Evolutionary conservation across 2,113 vertebrate species (phyloP).

Genomic region (Spea bombifrons): DNA sequence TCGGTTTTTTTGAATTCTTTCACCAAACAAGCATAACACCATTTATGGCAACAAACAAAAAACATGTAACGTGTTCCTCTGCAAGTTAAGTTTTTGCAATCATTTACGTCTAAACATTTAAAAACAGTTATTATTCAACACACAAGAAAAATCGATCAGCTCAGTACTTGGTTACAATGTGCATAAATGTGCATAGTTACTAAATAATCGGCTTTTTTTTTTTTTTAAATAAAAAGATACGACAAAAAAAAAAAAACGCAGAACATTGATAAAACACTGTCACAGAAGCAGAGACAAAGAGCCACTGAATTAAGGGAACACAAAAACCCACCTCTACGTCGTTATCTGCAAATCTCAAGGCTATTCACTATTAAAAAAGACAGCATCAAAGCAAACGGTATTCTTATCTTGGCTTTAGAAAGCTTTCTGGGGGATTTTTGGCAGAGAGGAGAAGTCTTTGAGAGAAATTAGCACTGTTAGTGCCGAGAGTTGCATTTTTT

Average conservation of each 20-base stretch:
- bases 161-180: constrained; percentile 89
- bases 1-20: constrained; percentile 58
- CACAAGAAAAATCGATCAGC: constrained; percentile 73
- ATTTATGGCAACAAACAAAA: constrained; percentile 78
- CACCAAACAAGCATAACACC: constrained; percentile 82
- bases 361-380: constrained; percentile 74
- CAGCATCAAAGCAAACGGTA: constrained; percentile 88
- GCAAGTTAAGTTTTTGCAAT: constrained; percentile 65
- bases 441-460: constrained; percentile 88
- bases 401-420: constrained; percentile 51
- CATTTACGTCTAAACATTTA: constrained; percentile 72
- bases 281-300: constrained; percentile 69
- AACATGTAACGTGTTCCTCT: constrained; percentile 75
- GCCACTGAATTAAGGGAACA: constrained; percentile 71
- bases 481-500: constrained; percentile 90
- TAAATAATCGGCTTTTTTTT: constrained; percentile 70
- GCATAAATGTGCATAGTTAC: constrained; percentile 72
- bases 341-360: constrained; percentile 73
- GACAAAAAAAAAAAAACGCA: constrained; percentile 67
- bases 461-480: constrained; percentile 91
- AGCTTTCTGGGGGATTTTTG: constrained; percentile 84
- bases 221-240: constrained; percentile 54
- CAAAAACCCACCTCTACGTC: constrained; percentile 66
- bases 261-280: constrained; percentile 72
- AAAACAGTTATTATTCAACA: constrained; percentile 71